These are phyloP conservation scores for Erethizon dorsatum DNA, from an alignment of 2,797 vertebrate species.

Conservation along the genomic window DNA sequence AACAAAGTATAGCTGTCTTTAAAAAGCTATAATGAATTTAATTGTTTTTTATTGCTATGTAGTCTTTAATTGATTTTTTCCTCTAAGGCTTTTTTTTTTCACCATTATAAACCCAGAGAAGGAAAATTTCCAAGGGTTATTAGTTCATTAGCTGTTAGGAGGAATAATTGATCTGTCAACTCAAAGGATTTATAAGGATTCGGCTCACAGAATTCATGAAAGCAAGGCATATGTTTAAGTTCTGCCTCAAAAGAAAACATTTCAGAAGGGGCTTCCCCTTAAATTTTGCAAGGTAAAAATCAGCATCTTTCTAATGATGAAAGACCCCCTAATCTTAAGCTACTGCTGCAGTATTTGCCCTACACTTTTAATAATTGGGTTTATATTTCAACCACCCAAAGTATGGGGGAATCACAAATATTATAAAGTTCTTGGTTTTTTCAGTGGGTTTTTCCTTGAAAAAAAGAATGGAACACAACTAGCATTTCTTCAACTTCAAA, in stretches of 20 bases:
- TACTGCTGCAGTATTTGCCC: background rate
- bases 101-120: slow-evolving; percentile 73
- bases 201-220: slow-evolving; percentile 64
- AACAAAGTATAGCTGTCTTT: slow-evolving; percentile 71
- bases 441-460: background rate
- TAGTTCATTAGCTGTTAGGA: slow-evolving; percentile 71
- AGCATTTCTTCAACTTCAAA: slow-evolving; percentile 76
- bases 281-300: slow-evolving; percentile 80
- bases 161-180: slow-evolving; percentile 86
- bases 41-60: slow-evolving; percentile 74
- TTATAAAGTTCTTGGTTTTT: slow-evolving; percentile 29
- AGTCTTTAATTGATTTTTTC: slow-evolving; percentile 74
- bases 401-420: slow-evolving; percentile 30
- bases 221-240: slow-evolving; percentile 77
- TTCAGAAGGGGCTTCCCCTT: slow-evolving; percentile 71
- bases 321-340: background rate
- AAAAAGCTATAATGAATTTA: slow-evolving; percentile 78
- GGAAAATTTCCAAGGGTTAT: slow-evolving; percentile 75
- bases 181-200: slow-evolving; percentile 83
- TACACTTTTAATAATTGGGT: slow-evolving; percentile 53
- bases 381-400: background rate
- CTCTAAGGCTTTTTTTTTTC: background rate
- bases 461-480: slow-evolving; percentile 71
- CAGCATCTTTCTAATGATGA: slow-evolving; percentile 68
- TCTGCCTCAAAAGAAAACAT: slow-evolving; percentile 80